phyloP scores from a whole-genome alignment of 2,113 vertebrate species.

The Callaeas wilsoni region DNA sequence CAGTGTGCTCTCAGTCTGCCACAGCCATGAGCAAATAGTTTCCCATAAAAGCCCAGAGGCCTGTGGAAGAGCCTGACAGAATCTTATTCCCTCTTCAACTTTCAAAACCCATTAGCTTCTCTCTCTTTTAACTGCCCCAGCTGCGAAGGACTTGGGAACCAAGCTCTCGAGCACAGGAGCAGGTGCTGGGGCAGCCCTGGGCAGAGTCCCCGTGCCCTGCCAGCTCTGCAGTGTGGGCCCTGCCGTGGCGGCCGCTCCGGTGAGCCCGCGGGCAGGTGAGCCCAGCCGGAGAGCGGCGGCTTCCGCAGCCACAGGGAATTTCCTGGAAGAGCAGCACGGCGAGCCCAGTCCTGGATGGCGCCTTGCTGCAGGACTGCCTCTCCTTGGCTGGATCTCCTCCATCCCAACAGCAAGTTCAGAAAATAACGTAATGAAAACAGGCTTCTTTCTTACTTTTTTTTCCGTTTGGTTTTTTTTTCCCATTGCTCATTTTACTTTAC shows the following conservation, averaged over 20 bases:
- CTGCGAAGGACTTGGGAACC: neutral
- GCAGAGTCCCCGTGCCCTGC: neutral
- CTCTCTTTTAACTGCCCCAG: neutral
- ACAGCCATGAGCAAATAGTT: neutral
- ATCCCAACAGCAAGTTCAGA: conserved; percentile 13
- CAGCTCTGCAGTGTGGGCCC: neutral
- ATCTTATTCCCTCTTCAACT: neutral
- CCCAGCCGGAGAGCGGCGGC: fast-evolving
- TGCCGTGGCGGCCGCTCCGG: fast-evolving
- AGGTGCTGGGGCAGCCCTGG: fast-evolving
- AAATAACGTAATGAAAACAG: conserved; percentile 32
- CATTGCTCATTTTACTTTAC: conserved; percentile 36
- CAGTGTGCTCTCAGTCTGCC: neutral
- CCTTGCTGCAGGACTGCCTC: neutral
- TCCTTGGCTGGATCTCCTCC: neutral
- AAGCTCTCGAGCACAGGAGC: neutral
- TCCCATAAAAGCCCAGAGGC: neutral
- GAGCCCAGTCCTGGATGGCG: neutral
- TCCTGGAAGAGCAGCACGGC: fast-evolving
- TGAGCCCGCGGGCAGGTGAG: fast-evolving
- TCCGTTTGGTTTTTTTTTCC: neutral
- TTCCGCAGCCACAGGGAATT: neutral
- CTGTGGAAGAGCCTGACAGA: neutral
- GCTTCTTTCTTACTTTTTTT: neutral
- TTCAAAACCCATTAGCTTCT: neutral